These are phyloP conservation scores for Microcebus tavaratra DNA, from an alignment of 2,113 vertebrate genomes.

Conservation along the genomic window DNA sequence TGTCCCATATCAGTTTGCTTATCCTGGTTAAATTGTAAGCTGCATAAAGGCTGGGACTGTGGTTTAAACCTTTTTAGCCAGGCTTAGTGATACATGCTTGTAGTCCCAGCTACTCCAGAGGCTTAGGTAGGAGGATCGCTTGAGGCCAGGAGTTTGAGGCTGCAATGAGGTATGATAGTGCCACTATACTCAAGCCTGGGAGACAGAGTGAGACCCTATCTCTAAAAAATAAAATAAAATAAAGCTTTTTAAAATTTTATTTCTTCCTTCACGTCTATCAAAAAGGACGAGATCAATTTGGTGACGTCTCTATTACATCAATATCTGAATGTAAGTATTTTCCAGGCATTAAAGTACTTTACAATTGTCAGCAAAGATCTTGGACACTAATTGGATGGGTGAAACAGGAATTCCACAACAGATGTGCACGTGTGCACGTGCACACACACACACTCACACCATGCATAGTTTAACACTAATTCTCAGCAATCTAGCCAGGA, in stretches of 20 bases:
- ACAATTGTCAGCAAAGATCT: background rate
- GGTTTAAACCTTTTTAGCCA: background rate
- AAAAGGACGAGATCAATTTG: background rate
- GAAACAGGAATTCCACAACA: background rate
- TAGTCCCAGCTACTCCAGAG: no score
- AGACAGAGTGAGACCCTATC: no score
- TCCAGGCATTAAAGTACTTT: background rate
- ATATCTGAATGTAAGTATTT: background rate
- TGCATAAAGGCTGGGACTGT: background rate
- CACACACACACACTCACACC: background rate
- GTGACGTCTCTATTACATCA: background rate
- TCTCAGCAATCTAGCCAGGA: background rate
- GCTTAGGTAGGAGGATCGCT: no score
- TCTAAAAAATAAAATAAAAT: no score
- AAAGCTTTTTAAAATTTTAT: background rate
- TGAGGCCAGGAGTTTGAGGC: no score
- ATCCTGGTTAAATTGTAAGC: background rate
- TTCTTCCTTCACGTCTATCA: background rate
- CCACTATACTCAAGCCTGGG: no score
- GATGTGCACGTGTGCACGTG: rapidly evolving
- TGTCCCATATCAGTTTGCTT: background rate
- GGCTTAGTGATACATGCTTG: no score
- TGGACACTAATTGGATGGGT: background rate
- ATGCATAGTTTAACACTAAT: background rate
- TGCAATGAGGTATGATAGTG: no score